A percentile compares a stretch with the other conserved stretches of the same genome.
Conservation (phyloP, 37 sponge, comb jelly and placozoan species). For the Dysidea cf. avara region DNA sequence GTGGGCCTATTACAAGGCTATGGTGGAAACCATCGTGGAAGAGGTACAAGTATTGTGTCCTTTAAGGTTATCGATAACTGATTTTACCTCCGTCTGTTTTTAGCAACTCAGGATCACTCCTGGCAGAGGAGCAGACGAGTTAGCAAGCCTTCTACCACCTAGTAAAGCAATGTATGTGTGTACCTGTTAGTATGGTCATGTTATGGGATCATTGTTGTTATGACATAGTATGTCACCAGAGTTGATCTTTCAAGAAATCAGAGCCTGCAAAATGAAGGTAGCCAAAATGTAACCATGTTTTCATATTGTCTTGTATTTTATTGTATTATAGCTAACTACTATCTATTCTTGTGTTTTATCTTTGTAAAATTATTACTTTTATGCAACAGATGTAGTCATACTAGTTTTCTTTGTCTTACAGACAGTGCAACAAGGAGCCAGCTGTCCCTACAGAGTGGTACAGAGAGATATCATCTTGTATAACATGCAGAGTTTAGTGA, state of each 20-base stretch:
- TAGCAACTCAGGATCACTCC: too few relatives aligned
- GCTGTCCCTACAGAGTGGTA: slow-evolving; percentile 48
- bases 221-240: slow-evolving; percentile 46
- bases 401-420: too few relatives aligned
- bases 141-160: background rate
- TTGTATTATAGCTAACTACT: too few relatives aligned
- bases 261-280: slow-evolving; percentile 11
- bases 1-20: slow-evolving; percentile 91
- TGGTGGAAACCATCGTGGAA: slow-evolving; percentile 87
- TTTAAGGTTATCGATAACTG: background rate
- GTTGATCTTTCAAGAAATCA: slow-evolving; percentile 65
- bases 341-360: too few relatives aligned
- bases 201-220: too few relatives aligned
- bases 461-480: slow-evolving; percentile 65
- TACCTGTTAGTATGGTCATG: slow-evolving; percentile 2
- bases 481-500: slow-evolving; percentile 48
- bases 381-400: background rate
- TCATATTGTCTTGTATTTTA: too few relatives aligned
- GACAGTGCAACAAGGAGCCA: slow-evolving; percentile 23
- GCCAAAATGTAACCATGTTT: too few relatives aligned
- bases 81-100: background rate
- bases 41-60: slow-evolving; percentile 20
- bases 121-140: background rate
- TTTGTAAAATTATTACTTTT: too few relatives aligned
- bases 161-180: slow-evolving; percentile 1